Evolutionary conservation across 2,797 vertebrate species (phyloP).

Genomic region (Urosaurus nigricauda): DNA sequence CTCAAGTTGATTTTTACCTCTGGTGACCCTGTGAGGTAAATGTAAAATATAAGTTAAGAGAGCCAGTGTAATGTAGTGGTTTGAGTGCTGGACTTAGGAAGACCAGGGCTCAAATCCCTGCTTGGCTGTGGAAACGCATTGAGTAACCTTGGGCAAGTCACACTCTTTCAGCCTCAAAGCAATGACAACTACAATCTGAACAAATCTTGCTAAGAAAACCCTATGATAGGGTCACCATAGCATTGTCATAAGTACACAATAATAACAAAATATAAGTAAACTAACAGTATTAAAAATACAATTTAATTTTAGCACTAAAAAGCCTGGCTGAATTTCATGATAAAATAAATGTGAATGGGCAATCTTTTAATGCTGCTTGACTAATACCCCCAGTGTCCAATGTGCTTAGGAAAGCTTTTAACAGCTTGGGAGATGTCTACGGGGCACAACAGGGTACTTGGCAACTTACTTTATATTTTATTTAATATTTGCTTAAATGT

Average conservation of each 20-base stretch:
- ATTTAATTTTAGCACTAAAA: neutral
- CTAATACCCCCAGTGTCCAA: neutral
- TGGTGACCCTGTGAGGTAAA: too few relatives aligned
- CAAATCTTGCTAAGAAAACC: too few relatives aligned
- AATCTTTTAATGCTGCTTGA: neutral
- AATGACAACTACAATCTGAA: too few relatives aligned
- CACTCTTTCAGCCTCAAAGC: too few relatives aligned
- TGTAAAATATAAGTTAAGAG: too few relatives aligned
- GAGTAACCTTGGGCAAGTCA: too few relatives aligned
- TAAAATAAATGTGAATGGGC: neutral
- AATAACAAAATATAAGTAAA: conserved; percentile 8
- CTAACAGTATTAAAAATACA: neutral
- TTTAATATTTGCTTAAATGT: neutral
- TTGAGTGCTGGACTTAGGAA: too few relatives aligned
- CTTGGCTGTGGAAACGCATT: too few relatives aligned
- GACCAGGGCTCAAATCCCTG: too few relatives aligned
- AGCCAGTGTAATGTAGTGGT: too few relatives aligned
- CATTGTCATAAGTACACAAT: neutral
- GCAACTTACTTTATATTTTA: neutral
- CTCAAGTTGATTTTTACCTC: too few relatives aligned
- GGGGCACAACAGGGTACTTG: neutral
- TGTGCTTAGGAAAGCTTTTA: neutral
- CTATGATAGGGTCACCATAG: too few relatives aligned
- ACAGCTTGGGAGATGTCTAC: neutral
- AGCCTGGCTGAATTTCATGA: neutral